A percentile compares a stretch with the other conserved stretches of the same genome.
phyloP scores from a whole-genome alignment of 2,797 vertebrate species.

The Graptemys geographica region DNA sequence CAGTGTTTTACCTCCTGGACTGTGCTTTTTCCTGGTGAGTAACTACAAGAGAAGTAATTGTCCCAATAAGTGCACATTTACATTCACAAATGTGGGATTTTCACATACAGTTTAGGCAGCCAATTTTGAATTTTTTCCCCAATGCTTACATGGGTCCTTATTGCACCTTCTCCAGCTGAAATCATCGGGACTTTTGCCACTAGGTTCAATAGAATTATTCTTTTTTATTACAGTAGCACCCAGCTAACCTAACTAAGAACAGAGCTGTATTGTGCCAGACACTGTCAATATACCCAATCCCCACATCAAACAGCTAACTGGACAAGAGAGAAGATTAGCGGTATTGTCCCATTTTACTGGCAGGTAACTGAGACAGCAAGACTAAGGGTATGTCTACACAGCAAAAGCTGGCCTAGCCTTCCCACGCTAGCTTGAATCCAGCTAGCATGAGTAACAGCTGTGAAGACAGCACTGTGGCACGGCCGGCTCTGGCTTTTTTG shows the following conservation, averaged over 20 bases:
- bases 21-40: fast-evolving
- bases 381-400: background rate
- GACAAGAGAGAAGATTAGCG: background rate
- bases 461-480: background rate
- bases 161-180: background rate
- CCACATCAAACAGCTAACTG: background rate
- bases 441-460: background rate
- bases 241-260: background rate
- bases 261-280: background rate
- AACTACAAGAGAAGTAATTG: background rate
- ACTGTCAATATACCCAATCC: background rate
- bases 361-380: conserved; percentile 19
- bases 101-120: background rate
- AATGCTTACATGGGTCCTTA: background rate
- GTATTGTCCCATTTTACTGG: conserved; percentile 20
- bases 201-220: background rate
- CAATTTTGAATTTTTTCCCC: background rate
- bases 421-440: background rate
- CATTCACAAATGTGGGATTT: background rate
- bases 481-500: too few species aligned
- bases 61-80: background rate
- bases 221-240: background rate
- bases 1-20: fast-evolving
- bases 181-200: background rate
- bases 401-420: background rate